Conservation (phyloP, 2,888 invertebrate species). For the Rhagium mordax region DNA sequence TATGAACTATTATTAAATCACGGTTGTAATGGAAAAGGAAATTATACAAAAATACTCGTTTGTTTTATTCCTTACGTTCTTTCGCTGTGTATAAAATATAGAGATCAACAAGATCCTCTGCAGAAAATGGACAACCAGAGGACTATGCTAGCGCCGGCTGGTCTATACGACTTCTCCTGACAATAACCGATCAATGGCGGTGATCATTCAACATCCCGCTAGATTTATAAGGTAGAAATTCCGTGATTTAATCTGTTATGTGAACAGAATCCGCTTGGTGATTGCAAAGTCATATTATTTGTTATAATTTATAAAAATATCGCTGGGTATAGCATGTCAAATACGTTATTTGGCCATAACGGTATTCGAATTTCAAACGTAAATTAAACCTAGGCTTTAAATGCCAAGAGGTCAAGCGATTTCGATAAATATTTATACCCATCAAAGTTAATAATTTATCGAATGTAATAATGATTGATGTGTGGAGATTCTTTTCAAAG, state of each 20-base stretch:
- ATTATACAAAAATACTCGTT: not conserved
- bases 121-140: slow-evolving; percentile 18
- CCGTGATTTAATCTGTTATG: slow-evolving; percentile 23
- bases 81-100: not conserved
- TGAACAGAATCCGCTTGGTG: slow-evolving; percentile 3
- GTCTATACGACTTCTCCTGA: slow-evolving; percentile 11
- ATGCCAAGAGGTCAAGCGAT: not conserved
- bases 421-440: slow-evolving; percentile 13
- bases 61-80: not conserved
- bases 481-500: not conserved
- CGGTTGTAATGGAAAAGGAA: not conserved
- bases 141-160: slow-evolving; percentile 16
- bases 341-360: slow-evolving; percentile 22
- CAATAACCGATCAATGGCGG: slow-evolving; percentile 15
- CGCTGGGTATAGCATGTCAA: slow-evolving; percentile 9
- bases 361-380: slow-evolving; percentile 11
- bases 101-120: not conserved
- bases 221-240: slow-evolving; percentile 19
- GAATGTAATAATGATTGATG: slow-evolving; percentile 24
- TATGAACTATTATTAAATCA: too few relatives aligned
- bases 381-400: not conserved
- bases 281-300: slow-evolving; percentile 7
- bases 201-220: slow-evolving; percentile 20
- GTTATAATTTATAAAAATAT: slow-evolving; percentile 12
- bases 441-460: slow-evolving; percentile 23